Evolutionary conservation across 2,888 invertebrate genomes (phyloP).

Genomic region (Myopa tessellatipennis): DNA sequence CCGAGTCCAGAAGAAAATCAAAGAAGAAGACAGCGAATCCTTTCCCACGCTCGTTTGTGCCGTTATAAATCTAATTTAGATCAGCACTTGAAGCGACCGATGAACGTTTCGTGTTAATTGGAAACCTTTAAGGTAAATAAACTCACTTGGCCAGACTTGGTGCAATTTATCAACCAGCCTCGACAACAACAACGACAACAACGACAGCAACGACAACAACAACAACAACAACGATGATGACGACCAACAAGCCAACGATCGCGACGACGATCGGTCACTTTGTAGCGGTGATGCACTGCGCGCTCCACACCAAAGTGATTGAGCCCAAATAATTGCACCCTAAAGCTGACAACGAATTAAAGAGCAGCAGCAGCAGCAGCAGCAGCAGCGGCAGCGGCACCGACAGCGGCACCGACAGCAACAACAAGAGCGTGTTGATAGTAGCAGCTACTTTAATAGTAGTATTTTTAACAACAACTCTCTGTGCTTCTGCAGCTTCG

Average conservation of each 20-base stretch:
- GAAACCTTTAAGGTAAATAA: conserved; percentile 35
- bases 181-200: not conserved
- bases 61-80: conserved; percentile 29
- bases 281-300: not conserved
- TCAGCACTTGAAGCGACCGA: conserved; percentile 13
- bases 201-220: not conserved
- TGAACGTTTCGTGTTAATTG: conserved; percentile 32
- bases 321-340: conserved; percentile 34
- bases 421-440: not conserved
- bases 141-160: conserved; percentile 22
- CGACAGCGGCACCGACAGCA: not conserved
- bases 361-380: conserved; percentile 23
- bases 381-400: not conserved
- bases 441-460: not conserved
- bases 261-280: conserved; percentile 21
- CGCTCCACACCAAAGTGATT: conserved; percentile 13
- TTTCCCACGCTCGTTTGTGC: conserved; percentile 29
- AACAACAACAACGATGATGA: not conserved
- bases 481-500: not conserved
- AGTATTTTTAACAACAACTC: not conserved
- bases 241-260: not conserved
- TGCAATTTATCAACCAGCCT: conserved; percentile 16
- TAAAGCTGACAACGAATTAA: conserved; percentile 32
- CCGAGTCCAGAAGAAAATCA: too few species aligned
- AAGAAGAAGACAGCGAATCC: too few species aligned